These are phyloP conservation scores for Xestoiulus laeticollis DNA, from an alignment of 2,888 invertebrate genomes.

Conservation along the genomic window DNA sequence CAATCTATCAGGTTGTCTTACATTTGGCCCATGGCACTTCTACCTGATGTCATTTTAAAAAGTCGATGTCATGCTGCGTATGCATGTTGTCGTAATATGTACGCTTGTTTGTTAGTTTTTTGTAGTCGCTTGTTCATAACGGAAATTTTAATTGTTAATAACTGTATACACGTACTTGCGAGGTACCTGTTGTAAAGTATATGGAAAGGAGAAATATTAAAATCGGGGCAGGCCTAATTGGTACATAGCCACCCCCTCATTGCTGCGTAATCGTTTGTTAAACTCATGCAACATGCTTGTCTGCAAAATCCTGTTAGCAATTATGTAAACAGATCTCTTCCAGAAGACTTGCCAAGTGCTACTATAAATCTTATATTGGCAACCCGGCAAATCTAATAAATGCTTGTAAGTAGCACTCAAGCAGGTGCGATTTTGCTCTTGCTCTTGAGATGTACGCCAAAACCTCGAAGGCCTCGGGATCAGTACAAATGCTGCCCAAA, in stretches of 20 bases:
- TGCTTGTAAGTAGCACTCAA: not conserved
- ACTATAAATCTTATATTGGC: slow-evolving; percentile 13
- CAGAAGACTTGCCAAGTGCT: slow-evolving; percentile 28
- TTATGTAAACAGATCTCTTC: slow-evolving; percentile 20
- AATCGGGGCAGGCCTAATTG: not conserved
- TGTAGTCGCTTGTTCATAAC: not conserved
- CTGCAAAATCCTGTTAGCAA: not conserved
- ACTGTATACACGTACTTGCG: not conserved
- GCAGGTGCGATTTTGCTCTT: slow-evolving; percentile 21
- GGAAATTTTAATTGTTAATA: not conserved
- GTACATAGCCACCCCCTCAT: slow-evolving; percentile 4
- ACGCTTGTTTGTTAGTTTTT: not conserved
- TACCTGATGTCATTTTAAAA: not conserved
- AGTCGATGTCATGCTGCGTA: no score
- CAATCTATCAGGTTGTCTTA: no score
- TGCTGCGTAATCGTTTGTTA: slow-evolving; percentile 5
- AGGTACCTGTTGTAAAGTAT: not conserved
- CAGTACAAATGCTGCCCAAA: not conserved
- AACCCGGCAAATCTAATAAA: not conserved
- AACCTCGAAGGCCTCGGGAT: not conserved
- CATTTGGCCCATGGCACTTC: no score
- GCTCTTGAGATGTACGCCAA: not conserved
- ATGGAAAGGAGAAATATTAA: not conserved
- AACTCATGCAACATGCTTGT: slow-evolving; percentile 22
- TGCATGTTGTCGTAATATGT: not conserved